Base-by-base conservation (phyloP, 2,888 invertebrate genomes). In the Apodemia mormo region DNA sequence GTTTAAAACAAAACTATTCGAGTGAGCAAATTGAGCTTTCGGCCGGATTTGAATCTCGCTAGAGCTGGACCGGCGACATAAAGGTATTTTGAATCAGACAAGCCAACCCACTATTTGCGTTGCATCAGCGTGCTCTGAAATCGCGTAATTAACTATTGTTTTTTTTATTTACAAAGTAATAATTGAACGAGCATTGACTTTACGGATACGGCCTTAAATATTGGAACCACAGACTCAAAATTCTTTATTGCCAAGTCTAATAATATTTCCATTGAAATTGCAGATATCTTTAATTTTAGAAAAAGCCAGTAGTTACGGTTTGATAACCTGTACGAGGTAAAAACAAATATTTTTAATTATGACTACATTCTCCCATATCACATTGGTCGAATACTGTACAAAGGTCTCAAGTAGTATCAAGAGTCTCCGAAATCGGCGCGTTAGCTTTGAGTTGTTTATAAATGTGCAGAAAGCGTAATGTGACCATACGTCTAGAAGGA, bases 11-110 rank as follows among this genome's bases (percentile, higher is more conserved):
- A 88, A 88, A 89, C 84, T 85, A 88, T 85, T 84, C 86, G 84
- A 86, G 85, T 83, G 83, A 88, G 85, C 88, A 88, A 87, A 86
- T 87, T 86, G 88, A 86, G 86, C 84, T 85, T 86, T 85, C 78
- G 81, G 80, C 77, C 79, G 83, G 80, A 82, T 80, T 82, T 80
- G 75, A 79, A 82, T 82, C 82, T 81, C 76, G 78, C 78, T 76
- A 68, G 70, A 68, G 65, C 64, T 66, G 68, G 71, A 73, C 73
- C 75, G 75, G 75, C 75, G 74, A 75, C 74, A 75, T 73, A 76
- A 76, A 77, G 74, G 76, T 71, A 69, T 65, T 69, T 69, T 65
- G 65, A 65, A 70, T 73, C 71, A 69, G 75, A 73, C 73, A 71
- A 74, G 72, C 43, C 70, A 61, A 64, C 68, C 66, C 56, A 64